phyloP scores from a whole-genome alignment of 2,113 vertebrate genomes.

The Desmodus rotundus region DNA sequence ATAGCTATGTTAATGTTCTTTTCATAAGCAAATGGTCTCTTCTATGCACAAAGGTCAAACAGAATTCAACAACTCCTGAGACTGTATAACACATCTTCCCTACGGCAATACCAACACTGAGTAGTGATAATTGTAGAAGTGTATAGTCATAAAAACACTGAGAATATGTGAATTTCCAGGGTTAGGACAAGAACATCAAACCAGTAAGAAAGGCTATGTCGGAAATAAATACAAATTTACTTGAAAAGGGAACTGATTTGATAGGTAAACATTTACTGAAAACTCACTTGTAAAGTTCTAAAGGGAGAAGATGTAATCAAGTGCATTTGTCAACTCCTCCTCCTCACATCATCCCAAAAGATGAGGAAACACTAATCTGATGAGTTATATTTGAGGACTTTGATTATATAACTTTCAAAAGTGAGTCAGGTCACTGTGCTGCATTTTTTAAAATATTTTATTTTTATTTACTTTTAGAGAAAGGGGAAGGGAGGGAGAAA shows the following conservation, averaged over 20 bases:
- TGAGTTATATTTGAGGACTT: background rate
- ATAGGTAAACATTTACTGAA: background rate
- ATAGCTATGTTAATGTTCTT: background rate
- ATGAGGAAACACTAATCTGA: background rate
- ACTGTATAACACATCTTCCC: background rate
- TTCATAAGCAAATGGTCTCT: background rate
- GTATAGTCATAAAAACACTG: background rate
- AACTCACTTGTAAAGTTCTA: background rate
- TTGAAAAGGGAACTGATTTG: background rate
- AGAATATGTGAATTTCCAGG: slow-evolving; percentile 11
- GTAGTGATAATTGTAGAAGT: background rate
- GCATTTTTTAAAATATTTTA: background rate
- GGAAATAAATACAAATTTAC: slow-evolving; percentile 21
- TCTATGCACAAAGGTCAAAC: background rate
- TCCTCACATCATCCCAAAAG: background rate
- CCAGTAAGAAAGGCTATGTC: background rate
- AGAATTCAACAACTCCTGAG: background rate
- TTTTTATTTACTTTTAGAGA: too few relatives aligned
- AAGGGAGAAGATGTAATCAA: background rate
- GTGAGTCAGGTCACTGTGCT: background rate
- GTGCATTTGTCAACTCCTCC: background rate
- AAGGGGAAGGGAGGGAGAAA: too few relatives aligned
- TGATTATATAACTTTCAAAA: background rate
- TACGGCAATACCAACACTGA: background rate
- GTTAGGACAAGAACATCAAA: slow-evolving; percentile 4